Conservation (phyloP, 2,113 vertebrate species). For the Muntiacus muntjak region DNA sequence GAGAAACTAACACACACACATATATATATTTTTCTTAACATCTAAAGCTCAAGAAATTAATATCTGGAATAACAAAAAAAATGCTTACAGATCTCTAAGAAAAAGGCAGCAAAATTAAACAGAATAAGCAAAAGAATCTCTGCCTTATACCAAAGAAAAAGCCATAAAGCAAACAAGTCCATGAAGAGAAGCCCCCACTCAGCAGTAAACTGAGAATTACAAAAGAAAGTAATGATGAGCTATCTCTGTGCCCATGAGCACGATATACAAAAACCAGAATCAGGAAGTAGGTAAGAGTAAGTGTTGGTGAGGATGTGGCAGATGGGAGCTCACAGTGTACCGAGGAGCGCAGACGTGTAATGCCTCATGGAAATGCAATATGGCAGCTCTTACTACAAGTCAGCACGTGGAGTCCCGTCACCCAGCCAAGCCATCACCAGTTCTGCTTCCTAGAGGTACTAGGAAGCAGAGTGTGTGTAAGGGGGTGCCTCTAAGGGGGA, state of each 20-base stretch:
- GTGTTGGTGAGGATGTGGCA: not conserved
- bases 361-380: not conserved
- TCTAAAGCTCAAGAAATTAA: not conserved
- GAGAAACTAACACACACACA: not conserved
- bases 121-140: not conserved
- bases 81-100: not conserved
- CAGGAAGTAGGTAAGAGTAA: not conserved
- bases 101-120: not conserved
- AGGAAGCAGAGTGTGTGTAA: not conserved
- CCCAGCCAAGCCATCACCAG: not conserved
- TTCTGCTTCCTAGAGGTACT: not conserved
- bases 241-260: not conserved
- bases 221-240: not conserved
- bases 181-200: not conserved
- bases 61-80: not conserved
- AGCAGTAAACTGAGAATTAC: not conserved
- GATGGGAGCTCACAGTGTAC: too few relatives aligned
- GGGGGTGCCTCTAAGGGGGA: not conserved
- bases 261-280: not conserved
- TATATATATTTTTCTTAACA: not conserved
- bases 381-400: not conserved
- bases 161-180: not conserved
- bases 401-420: not conserved
- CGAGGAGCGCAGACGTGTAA: rapidly evolving
- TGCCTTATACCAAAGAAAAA: not conserved